Percentiles rank a stretch among this genome's conserved stretches.
These are phyloP conservation scores for Lutjanus argentimaculatus DNA, from an alignment of 2,797 vertebrate species.

Conservation along the genomic window DNA sequence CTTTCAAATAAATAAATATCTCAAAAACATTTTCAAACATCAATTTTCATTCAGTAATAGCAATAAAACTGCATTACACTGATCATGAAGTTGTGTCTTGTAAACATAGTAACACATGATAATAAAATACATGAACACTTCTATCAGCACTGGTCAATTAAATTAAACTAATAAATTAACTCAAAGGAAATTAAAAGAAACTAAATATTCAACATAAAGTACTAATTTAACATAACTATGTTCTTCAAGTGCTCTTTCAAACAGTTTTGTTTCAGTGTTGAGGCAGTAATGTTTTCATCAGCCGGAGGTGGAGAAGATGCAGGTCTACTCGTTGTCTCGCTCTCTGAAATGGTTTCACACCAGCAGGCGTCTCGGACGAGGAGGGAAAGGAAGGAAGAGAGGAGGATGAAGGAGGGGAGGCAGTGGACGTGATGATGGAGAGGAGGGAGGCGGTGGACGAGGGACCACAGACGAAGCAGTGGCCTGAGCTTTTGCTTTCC, in stretches of 20 bases:
- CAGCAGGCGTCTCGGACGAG: too few relatives aligned
- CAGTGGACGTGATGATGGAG: too few relatives aligned
- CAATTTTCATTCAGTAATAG: slow-evolving; percentile 6
- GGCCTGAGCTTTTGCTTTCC: neutral
- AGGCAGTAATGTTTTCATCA: neutral
- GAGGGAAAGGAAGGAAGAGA: too few relatives aligned
- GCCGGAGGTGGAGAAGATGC: neutral
- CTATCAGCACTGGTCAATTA: neutral
- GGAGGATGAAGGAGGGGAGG: slow-evolving; percentile 35
- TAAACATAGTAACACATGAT: slow-evolving; percentile 22
- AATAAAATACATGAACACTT: slow-evolving; percentile 40
- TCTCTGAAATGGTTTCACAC: neutral
- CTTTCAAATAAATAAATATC: slow-evolving; percentile 43
- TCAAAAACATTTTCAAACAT: neutral
- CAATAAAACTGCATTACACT: neutral
- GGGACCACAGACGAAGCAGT: fast-evolving
- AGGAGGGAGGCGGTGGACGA: slow-evolving; percentile 13
- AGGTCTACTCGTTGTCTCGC: neutral
- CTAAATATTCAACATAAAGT: slow-evolving; percentile 8
- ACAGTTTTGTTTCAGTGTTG: neutral
- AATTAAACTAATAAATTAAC: slow-evolving; percentile 47
- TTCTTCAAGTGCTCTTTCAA: slow-evolving; percentile 6
- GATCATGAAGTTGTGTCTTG: neutral
- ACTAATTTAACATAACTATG: neutral
- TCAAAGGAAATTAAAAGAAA: slow-evolving; percentile 10